phyloP scores from a whole-genome alignment of 2,797 vertebrate genomes.

The Sandelia bainsii region DNA sequence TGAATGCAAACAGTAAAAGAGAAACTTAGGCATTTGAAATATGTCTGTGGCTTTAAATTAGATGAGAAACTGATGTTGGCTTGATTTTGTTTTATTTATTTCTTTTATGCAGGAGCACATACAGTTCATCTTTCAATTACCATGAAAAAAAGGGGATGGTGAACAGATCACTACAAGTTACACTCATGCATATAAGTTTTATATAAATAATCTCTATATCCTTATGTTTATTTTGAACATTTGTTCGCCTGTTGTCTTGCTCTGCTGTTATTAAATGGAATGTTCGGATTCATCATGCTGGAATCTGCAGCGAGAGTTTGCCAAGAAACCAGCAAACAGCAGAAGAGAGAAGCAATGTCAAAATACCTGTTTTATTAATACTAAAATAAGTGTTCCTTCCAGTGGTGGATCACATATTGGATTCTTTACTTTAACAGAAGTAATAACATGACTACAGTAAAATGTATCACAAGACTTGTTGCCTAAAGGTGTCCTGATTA shows the following conservation, averaged over 20 bases:
- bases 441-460: not conserved
- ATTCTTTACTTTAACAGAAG: not conserved
- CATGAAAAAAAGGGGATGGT: not conserved
- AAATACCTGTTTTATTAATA: not conserved
- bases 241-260: not conserved
- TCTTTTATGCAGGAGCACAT: no score
- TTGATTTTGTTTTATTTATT: slow-evolving; percentile 21
- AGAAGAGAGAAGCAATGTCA: not conserved
- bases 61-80: slow-evolving; percentile 30
- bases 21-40: slow-evolving; percentile 38
- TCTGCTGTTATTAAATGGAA: not conserved
- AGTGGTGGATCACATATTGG: not conserved
- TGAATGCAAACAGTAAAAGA: slow-evolving; percentile 16
- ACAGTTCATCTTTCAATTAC: no score
- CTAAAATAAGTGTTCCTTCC: not conserved
- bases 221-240: not conserved
- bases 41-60: slow-evolving; percentile 53
- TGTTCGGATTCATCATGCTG: not conserved
- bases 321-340: not conserved
- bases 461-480: no score
- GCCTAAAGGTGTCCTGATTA: no score
- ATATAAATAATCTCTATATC: not conserved
- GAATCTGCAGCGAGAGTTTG: not conserved
- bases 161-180: no score
- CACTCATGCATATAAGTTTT: not conserved